phyloP scores from a whole-genome alignment of 2,797 vertebrate species.

The Oryzias dopingdopingensis region DNA sequence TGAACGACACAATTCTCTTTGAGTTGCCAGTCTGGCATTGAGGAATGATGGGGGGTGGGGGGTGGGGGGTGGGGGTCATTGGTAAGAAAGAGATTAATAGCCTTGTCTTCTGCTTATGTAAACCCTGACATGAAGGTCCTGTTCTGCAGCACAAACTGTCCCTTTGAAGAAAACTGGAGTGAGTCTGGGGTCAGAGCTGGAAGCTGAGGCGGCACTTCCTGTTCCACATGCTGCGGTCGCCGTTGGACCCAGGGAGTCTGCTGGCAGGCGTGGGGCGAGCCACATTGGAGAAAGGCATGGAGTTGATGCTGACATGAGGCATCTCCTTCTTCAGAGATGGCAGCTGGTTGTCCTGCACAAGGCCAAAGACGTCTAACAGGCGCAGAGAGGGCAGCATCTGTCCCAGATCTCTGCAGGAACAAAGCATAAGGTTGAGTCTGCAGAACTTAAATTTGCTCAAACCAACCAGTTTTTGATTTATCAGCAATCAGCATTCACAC shows the following conservation, averaged over 20 bases:
- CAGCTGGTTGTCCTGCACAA: conserved; percentile 81
- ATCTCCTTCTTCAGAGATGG: conserved; percentile 79
- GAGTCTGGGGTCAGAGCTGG: conserved; percentile 18
- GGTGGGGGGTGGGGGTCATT: background rate
- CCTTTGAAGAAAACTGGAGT: background rate
- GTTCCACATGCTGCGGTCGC: conserved; percentile 82
- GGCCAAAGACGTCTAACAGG: conserved; percentile 88
- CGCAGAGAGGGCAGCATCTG: conserved; percentile 76
- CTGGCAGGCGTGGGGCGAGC: conserved; percentile 81
- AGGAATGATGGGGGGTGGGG: background rate
- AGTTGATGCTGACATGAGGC: conserved; percentile 84
- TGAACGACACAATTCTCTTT: conserved; percentile 6
- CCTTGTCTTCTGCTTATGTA: conserved; percentile 30
- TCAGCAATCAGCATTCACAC: no score
- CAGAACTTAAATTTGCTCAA: no score
- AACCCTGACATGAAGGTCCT: conserved; percentile 8
- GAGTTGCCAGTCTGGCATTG: conserved; percentile 1
- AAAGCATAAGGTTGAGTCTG: background rate
- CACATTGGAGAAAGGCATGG: conserved; percentile 80
- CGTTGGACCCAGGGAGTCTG: background rate
- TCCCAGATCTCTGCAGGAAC: conserved; percentile 78
- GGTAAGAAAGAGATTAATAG: conserved; percentile 9
- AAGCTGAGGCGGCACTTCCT: conserved; percentile 79
- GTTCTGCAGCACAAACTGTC: background rate
- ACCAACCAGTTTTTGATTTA: no score